Evolutionary conservation across 2,888 invertebrate genomes (phyloP).

Genomic region (Apoda limacodes): DNA sequence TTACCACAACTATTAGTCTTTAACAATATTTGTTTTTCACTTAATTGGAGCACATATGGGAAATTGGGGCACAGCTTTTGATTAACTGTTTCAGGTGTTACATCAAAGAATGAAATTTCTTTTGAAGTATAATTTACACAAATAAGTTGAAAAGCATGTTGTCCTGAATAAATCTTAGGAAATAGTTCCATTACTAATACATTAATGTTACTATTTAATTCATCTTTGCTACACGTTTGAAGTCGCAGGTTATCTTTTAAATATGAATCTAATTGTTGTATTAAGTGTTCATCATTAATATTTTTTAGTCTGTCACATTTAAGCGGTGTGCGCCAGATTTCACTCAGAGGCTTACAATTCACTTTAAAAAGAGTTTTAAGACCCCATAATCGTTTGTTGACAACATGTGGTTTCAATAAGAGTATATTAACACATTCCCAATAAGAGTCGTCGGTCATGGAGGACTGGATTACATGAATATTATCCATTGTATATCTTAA

Average conservation of each 20-base stretch:
- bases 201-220: conserved; percentile 23
- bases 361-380: conserved; percentile 34
- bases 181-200: conserved; percentile 42
- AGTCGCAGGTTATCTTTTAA: conserved; percentile 17
- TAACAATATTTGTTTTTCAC: conserved; percentile 40
- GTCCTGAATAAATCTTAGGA: conserved; percentile 39
- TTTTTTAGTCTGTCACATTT: conserved; percentile 20
- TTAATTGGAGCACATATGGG: conserved; percentile 53
- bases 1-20: conserved; percentile 47
- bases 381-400: conserved; percentile 79
- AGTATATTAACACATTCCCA: conserved; percentile 75
- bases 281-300: conserved; percentile 12
- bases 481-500: too few relatives aligned
- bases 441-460: conserved; percentile 48
- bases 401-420: conserved; percentile 75
- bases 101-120: conserved; percentile 56
- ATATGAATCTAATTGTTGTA: conserved; percentile 7
- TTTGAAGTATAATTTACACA: conserved; percentile 44
- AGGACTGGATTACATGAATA: too few relatives aligned
- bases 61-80: conserved; percentile 57
- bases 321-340: conserved; percentile 20
- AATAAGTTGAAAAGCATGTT: conserved; percentile 41
- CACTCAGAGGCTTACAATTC: conserved; percentile 17
- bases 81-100: conserved; percentile 35
- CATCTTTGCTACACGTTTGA: conserved; percentile 10